Percentiles rank a stretch among this genome's conserved stretches.
phyloP scores from a whole-genome alignment of 2,797 vertebrate genomes.

The Sebastolobus alascanus region DNA sequence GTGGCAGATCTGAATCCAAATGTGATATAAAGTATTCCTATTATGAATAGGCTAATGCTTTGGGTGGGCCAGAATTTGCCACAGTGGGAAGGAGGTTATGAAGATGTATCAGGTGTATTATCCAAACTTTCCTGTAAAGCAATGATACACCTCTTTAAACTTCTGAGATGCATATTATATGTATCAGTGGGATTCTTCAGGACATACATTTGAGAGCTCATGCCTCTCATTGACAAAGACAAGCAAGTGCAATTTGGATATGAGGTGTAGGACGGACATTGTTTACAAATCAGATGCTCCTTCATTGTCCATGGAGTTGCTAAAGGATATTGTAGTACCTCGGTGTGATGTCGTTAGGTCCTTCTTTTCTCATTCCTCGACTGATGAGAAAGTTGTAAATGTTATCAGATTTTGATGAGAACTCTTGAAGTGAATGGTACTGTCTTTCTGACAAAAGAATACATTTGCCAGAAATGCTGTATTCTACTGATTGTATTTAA shows the following conservation, averaged over 20 bases:
- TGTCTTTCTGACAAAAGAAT: not conserved
- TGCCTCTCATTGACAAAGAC: not conserved
- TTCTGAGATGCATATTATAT: not conserved
- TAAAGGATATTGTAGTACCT: not conserved
- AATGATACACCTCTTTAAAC: not conserved
- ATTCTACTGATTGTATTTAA: not conserved
- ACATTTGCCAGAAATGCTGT: not conserved
- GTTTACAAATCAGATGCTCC: not conserved
- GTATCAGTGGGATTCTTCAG: not conserved
- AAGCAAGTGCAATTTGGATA: not conserved
- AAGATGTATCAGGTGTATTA: not conserved
- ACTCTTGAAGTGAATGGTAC: not conserved
- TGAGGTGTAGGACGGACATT: not conserved
- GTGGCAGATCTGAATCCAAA: constrained; percentile 8
- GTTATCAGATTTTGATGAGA: not conserved
- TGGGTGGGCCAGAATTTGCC: not conserved
- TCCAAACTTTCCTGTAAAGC: not conserved
- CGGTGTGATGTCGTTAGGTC: not conserved
- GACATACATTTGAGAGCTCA: not conserved
- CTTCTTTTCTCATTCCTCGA: not conserved
- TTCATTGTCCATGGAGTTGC: not conserved
- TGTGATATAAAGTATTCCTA: not conserved
- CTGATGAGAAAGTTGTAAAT: not conserved
- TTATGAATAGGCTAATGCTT: constrained; percentile 8
- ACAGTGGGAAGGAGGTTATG: not conserved